These are phyloP conservation scores for Apamea anceps DNA, from an alignment of 2,888 invertebrate species.

Conservation along the genomic window DNA sequence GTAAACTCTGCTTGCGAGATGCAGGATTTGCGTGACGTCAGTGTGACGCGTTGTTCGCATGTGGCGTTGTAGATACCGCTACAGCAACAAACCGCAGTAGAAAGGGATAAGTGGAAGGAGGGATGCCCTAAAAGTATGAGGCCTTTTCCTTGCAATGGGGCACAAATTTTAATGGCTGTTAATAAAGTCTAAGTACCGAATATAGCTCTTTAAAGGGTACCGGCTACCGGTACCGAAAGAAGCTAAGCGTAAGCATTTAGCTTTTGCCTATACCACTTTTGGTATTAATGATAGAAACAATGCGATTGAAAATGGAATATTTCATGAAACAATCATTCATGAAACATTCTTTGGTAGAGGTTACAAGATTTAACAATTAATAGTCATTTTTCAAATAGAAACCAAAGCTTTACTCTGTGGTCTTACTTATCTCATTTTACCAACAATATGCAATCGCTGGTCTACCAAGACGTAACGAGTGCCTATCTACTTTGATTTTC, in stretches of 20 bases:
- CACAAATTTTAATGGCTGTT: background rate
- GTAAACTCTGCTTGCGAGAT: no score
- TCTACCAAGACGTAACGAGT: background rate
- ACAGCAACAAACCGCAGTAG: background rate
- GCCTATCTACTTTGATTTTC: background rate
- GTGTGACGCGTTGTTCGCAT: no score
- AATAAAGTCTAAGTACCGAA: background rate
- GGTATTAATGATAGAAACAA: background rate
- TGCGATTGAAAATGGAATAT: background rate
- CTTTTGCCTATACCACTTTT: background rate
- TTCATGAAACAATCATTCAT: no score
- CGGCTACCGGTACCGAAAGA: no score
- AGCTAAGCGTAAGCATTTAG: background rate
- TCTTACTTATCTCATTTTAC: background rate
- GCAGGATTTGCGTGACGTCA: no score
- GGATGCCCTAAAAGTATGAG: background rate
- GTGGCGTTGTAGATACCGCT: no score
- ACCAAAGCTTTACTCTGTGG: background rate
- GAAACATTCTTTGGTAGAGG: no score
- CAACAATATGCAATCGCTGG: background rate
- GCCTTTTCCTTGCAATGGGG: background rate
- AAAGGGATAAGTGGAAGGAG: background rate
- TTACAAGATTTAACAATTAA: background rate
- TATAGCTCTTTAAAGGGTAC: no score
- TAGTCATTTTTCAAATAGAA: background rate